Base-by-base conservation (phyloP, 2,888 invertebrate genomes). In the Eupithecia insigniata region DNA sequence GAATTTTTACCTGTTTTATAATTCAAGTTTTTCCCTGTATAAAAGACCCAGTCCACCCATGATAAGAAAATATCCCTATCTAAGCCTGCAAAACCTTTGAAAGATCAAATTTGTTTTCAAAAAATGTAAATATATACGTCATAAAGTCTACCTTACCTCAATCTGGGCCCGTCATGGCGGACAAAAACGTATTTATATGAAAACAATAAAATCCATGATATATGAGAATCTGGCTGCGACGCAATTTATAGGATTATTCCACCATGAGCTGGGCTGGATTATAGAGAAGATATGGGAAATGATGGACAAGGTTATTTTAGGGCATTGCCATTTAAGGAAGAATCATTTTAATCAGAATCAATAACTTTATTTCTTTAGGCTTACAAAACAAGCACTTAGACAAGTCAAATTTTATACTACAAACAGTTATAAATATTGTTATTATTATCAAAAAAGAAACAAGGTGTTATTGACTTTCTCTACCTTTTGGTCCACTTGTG, bases 151-250 rank as follows among this genome's bases (percentile, higher is more conserved):
- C 68, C 69, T 71, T 62, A 69, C 66, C 69, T 67, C 74, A 71
- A 69, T 71, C 74, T 71, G 71, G 62, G 34, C 70, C 73, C 69
- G 71, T 67, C 67, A 73, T 71, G 68, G 71, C 73, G 64, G 70
- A 70, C 71, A 79, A 76, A 76, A 78, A 60, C 64, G 79, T 83
- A 85, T 84, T 84, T 85, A 87, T 86, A 81, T 82, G 86, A 87
- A 87, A 86, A 85, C 86, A 87, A 86, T 86, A 84, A 85, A 78
- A 82, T 34, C 82, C 80, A 67, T 85, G 86, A 86, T 85, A 81
- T 81, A 86, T 82, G 81, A 71, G 80, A 79, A 78, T 77, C 84
- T 86, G 86, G 76, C 75, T 67, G 68, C 73, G 87, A 85, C 84
- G 83, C 78, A 79, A 87, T 86, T 87, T 87, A 87, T 87, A 71